These are phyloP conservation scores for Dysmachus trigonus DNA, from an alignment of 2,888 invertebrate genomes.

Conservation along the genomic window DNA sequence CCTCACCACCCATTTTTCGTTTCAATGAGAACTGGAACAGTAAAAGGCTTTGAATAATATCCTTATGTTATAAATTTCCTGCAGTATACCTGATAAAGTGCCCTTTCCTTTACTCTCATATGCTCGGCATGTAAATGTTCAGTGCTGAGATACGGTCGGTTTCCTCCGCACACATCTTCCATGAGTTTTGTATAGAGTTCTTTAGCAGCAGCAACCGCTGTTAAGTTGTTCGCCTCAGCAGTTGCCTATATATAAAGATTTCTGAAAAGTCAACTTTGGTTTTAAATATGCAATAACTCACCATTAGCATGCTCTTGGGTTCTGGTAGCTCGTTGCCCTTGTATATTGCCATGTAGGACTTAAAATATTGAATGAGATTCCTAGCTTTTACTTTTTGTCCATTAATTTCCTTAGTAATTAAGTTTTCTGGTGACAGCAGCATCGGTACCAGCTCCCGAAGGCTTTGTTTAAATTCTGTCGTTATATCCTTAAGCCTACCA, in stretches of 20 bases:
- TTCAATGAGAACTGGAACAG: slow-evolving; percentile 77
- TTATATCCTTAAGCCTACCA: slow-evolving; percentile 92
- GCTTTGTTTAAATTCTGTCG: slow-evolving; percentile 88
- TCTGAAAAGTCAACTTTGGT: not conserved
- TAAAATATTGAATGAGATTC: slow-evolving; percentile 97
- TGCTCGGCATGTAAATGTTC: slow-evolving; percentile 88
- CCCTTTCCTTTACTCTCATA: slow-evolving; percentile 78
- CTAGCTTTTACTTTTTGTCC: slow-evolving; percentile 92
- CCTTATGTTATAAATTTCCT: not conserved
- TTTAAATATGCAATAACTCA: slow-evolving; percentile 65
- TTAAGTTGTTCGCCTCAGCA: slow-evolving; percentile 97
- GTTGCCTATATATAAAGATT: slow-evolving; percentile 76
- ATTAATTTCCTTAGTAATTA: slow-evolving; percentile 95
- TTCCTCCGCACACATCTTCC: slow-evolving; percentile 97
- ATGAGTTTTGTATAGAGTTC: slow-evolving; percentile 88
- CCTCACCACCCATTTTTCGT: slow-evolving; percentile 98
- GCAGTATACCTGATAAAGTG: slow-evolving; percentile 64
- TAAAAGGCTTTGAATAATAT: not conserved
- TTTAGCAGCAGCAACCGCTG: slow-evolving; percentile 93
- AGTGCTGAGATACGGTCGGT: slow-evolving; percentile 90
- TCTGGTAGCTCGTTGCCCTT: slow-evolving; percentile 98
- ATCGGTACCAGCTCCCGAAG: slow-evolving; percentile 88
- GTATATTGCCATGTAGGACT: slow-evolving; percentile 97
- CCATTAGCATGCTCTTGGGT: slow-evolving; percentile 98
- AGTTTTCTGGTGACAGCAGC: slow-evolving; percentile 87